Conservation (phyloP, 1,140 invertebrate species). For the Drosophila auraria region DNA sequence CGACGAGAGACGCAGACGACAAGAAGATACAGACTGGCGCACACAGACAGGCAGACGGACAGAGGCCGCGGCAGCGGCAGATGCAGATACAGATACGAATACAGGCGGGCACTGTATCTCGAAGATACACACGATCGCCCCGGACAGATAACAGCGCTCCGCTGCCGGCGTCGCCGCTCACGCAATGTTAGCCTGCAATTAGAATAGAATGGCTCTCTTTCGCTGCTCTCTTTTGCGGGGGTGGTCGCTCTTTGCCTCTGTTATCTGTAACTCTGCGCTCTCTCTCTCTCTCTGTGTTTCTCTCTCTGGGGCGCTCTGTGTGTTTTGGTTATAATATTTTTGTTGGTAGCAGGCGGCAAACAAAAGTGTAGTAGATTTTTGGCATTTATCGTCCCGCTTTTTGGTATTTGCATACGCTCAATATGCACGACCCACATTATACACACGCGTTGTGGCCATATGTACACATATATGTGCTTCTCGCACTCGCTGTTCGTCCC, state of each 20-base stretch:
- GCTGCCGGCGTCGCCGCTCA: slow-evolving; percentile 17
- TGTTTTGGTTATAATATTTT: slow-evolving; percentile 57
- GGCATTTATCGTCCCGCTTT: slow-evolving; percentile 48
- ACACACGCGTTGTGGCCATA: slow-evolving; percentile 52
- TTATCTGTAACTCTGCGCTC: slow-evolving; percentile 20
- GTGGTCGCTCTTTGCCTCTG: slow-evolving; percentile 26
- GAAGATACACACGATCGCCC: slow-evolving; percentile 69
- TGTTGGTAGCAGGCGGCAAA: slow-evolving; percentile 11
- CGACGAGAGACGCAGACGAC: slow-evolving; percentile 70
- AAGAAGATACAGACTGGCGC: slow-evolving; percentile 68
- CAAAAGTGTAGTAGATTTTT: slow-evolving; percentile 60
- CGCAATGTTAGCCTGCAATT: slow-evolving; percentile 17
- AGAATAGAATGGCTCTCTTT: slow-evolving; percentile 24
- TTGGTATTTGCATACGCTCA: slow-evolving; percentile 79
- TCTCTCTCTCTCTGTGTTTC: slow-evolving; percentile 12
- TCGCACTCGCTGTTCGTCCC: slow-evolving; percentile 30
- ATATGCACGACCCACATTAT: slow-evolving; percentile 80
- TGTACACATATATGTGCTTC: slow-evolving; percentile 24
- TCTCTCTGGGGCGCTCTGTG: slow-evolving; percentile 43
- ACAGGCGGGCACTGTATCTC: slow-evolving; percentile 53
- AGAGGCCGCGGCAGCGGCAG: slow-evolving; percentile 13
- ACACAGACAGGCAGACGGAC: slow-evolving; percentile 10
- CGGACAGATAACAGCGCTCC: slow-evolving; percentile 59
- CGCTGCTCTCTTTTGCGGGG: slow-evolving; percentile 23
- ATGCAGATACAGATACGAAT: slow-evolving; percentile 24